Base-by-base conservation (phyloP, 2,113 vertebrate genomes). In the Gymnorhina tibicen region DNA sequence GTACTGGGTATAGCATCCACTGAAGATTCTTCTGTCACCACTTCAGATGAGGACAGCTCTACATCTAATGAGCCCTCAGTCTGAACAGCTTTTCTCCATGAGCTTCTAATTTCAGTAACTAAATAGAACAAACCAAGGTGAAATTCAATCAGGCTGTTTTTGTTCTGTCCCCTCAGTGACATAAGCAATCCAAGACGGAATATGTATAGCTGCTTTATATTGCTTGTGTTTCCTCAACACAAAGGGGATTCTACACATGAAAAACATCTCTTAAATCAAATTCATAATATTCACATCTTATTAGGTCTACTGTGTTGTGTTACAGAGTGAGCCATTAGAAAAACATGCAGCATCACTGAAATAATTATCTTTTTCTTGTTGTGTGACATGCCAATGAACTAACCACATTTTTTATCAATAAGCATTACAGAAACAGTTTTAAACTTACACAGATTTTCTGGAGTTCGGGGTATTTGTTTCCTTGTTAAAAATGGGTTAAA, bases 401-500 rank as follows among this genome's bases (percentile, higher is more conserved):
- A 37, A 47, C 4, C 7, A 60, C 5, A n/a, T 50, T 92, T 55
- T 58, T 59, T 49, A 69, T 16, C 28, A 66, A 28, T 1, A 0
- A 56, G 17, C 28, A 73, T 14, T 46, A 73, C 5, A 56, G 66
- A 55, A 47, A 20, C 16, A 78, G 7, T 42, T 84, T 66, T 28
- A 79, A 84, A 98, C 99, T 98, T 97, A 99, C 99, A 96, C 79
- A 99, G 96, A 80, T 98, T 98, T 94, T 99, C 99, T 66, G 99
- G 99, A 66, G 99, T 99, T 47, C 98, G 98, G 15, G 98, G 98
- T 80, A 99, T 97, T 95, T 99, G 97, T 21, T 98, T 99, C 67
- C 93, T 98, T 23, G 98, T 94, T 86, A 98, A 93, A 96, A 99
- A 99, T 2, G 99, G 98, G 85, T 99, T 97, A 73, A 93, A 97